Evolutionary conservation across 37 sponge, comb jelly and placozoan species (phyloP).

Genomic region (Cladorhizidae sp.): DNA sequence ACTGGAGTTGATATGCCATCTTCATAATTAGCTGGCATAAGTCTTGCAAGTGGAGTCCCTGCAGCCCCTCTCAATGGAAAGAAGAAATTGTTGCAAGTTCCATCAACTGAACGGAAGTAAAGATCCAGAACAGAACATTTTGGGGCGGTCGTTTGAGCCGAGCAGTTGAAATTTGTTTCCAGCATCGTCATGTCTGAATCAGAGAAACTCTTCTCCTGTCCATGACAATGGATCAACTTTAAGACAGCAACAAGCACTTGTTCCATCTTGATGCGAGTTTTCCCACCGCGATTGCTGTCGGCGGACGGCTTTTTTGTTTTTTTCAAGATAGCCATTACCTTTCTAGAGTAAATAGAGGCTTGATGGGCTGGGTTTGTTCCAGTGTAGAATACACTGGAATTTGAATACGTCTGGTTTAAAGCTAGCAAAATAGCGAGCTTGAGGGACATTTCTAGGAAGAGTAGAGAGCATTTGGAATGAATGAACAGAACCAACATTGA

Average conservation of each 20-base stretch:
- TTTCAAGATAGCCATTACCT: constrained; percentile 2
- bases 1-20: constrained; percentile 52
- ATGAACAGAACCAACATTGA: neutral
- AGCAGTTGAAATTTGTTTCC: constrained; percentile 12
- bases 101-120: constrained; percentile 71
- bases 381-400: neutral
- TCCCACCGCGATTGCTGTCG: constrained; percentile 6
- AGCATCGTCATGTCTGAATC: constrained; percentile 9
- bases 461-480: neutral
- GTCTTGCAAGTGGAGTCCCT: constrained; percentile 29
- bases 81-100: constrained; percentile 89
- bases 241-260: neutral
- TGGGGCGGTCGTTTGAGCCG: neutral
- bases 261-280: constrained; percentile 16
- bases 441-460: neutral
- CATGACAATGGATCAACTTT: neutral
- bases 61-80: constrained; percentile 65
- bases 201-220: neutral
- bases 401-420: neutral
- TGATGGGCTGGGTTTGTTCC: neutral
- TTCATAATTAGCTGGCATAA: constrained; percentile 68
- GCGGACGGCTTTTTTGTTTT: constrained; percentile 1
- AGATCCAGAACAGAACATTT: constrained; percentile 16
- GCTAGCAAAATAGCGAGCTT: constrained; percentile 23
- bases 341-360: neutral